phyloP scores from a whole-genome alignment of 2,113 vertebrate genomes.

The Columba livia region DNA sequence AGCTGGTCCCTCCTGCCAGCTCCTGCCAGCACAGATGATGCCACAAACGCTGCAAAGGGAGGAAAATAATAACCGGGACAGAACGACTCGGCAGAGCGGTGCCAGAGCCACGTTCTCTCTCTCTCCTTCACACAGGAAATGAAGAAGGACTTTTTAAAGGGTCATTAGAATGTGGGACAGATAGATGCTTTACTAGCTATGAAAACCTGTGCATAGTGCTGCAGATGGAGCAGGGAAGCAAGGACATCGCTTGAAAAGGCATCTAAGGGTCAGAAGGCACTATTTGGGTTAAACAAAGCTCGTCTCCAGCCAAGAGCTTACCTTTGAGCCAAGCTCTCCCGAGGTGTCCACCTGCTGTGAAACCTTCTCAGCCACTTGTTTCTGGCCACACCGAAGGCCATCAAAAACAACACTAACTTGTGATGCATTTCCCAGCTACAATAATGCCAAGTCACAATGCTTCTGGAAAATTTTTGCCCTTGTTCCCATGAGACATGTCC shows the following conservation, averaged over 20 bases:
- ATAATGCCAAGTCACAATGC: rapidly evolving
- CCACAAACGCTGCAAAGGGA: not conserved
- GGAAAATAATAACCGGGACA: not conserved
- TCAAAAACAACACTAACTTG: rapidly evolving
- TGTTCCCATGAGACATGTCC: rapidly evolving
- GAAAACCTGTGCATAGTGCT: not conserved
- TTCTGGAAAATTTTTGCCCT: not conserved
- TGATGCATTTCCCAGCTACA: not conserved
- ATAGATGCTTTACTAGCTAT: not conserved
- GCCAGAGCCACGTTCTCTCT: not conserved
- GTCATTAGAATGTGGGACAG: not conserved
- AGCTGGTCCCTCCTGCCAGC: slow-evolving; percentile 8
- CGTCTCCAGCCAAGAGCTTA: not conserved
- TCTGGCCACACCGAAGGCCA: not conserved
- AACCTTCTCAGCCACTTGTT: not conserved
- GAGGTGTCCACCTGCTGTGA: not conserved
- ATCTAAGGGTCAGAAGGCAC: not conserved
- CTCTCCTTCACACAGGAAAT: not conserved
- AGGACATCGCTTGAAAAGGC: not conserved
- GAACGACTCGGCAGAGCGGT: not conserved
- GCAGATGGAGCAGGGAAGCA: not conserved
- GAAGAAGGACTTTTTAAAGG: not conserved
- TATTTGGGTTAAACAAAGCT: not conserved
- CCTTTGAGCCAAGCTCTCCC: not conserved
- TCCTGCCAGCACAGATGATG: slow-evolving; percentile 40